Percentiles rank a stretch among this genome's conserved stretches.
phyloP scores from a whole-genome alignment of 2,113 vertebrate genomes.

The Tupaia chinensis region DNA sequence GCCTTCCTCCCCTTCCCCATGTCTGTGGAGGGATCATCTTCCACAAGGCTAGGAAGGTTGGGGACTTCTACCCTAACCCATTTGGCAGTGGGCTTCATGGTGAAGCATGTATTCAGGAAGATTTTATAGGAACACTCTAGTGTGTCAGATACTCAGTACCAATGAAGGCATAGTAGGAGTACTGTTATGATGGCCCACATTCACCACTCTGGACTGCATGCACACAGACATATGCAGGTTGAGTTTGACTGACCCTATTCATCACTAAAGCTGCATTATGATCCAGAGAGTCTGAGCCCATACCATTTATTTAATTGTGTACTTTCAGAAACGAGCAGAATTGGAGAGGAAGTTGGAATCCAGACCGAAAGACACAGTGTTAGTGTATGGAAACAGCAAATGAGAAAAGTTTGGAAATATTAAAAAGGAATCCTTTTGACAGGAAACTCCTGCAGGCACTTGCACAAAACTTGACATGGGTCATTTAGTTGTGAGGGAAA shows the following conservation, averaged over 20 bases:
- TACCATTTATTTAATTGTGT: not conserved
- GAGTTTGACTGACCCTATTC: not conserved
- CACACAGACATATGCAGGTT: rapidly evolving
- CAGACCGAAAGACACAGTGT: not conserved
- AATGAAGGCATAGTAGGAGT: not conserved
- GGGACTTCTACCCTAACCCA: no score
- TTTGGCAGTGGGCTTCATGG: not conserved
- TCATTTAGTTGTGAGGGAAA: not conserved
- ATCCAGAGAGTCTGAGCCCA: not conserved
- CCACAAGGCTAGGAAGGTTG: no score
- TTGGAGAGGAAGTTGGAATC: not conserved
- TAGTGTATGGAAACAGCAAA: not conserved
- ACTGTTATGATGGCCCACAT: rapidly evolving
- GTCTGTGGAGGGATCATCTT: no score
- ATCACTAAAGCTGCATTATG: not conserved
- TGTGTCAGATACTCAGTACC: not conserved
- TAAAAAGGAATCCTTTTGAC: not conserved
- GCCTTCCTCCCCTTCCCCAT: no score
- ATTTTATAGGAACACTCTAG: not conserved
- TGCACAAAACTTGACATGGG: not conserved
- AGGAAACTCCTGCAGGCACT: not conserved
- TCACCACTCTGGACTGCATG: not conserved
- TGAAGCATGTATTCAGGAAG: not conserved
- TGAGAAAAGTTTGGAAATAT: not conserved
- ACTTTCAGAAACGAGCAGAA: not conserved